Percentiles rank a stretch among this genome's conserved stretches.
Evolutionary conservation across 2,113 vertebrate species (phyloP).

Genomic region (Stegastes partitus): DNA sequence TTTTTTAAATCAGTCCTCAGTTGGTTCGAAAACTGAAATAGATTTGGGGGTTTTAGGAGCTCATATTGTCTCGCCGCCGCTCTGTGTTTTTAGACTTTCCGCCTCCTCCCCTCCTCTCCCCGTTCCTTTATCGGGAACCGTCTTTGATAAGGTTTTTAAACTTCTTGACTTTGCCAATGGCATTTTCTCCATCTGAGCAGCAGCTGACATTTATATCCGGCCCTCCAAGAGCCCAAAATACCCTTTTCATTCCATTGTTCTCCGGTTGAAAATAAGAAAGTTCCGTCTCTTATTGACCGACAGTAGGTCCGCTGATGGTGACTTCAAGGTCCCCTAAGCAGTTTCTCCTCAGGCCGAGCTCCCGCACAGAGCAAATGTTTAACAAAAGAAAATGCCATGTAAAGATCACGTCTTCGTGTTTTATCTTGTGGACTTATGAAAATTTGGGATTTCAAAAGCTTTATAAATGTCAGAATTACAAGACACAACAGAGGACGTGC

Average conservation of each 20-base stretch:
- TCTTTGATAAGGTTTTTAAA: slow-evolving; percentile 65
- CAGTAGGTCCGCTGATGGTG: slow-evolving; percentile 51
- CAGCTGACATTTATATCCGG: slow-evolving; percentile 74
- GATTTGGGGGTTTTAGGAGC: background rate
- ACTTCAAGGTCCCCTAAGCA: slow-evolving; percentile 58
- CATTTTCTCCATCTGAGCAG: slow-evolving; percentile 61
- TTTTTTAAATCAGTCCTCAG: slow-evolving; percentile 16
- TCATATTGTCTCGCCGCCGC: slow-evolving; percentile 8
- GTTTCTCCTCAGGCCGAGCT: slow-evolving; percentile 36
- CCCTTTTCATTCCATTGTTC: slow-evolving; percentile 64
- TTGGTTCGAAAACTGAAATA: background rate
- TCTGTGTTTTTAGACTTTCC: slow-evolving; percentile 29
- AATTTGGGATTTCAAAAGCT: slow-evolving; percentile 50
- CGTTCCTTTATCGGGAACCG: slow-evolving; percentile 37
- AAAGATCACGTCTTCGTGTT: slow-evolving; percentile 59
- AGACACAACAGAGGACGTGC: slow-evolving; percentile 19
- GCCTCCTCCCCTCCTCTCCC: background rate
- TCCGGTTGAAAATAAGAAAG: slow-evolving; percentile 45
- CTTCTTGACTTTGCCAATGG: slow-evolving; percentile 62
- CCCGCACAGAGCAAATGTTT: slow-evolving; percentile 58
- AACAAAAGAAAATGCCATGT: slow-evolving; percentile 65
- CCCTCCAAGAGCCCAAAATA: slow-evolving; percentile 54
- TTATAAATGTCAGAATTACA: slow-evolving; percentile 61
- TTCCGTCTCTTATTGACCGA: slow-evolving; percentile 42
- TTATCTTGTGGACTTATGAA: slow-evolving; percentile 41